These are phyloP conservation scores for Dasysyrphus albostriatus DNA, from an alignment of 2,888 invertebrate species.

Conservation along the genomic window DNA sequence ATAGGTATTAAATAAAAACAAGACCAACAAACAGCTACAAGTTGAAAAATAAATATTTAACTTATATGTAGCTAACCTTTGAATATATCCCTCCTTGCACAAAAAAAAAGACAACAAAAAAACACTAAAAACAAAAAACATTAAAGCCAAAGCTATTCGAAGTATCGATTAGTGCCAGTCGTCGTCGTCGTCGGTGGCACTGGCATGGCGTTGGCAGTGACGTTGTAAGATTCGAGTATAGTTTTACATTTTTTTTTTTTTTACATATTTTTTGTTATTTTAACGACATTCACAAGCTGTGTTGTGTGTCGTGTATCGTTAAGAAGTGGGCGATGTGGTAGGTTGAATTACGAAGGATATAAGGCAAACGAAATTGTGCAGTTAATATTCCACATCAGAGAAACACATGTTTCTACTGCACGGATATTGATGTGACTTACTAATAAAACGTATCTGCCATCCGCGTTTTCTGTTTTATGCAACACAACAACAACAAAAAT, in stretches of 20 bases:
- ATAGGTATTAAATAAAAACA: too few relatives aligned
- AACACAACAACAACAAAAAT: background rate
- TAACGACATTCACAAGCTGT: slow-evolving; percentile 44
- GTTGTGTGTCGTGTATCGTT: slow-evolving; percentile 9
- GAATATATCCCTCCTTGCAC: too few relatives aligned
- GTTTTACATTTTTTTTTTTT: background rate
- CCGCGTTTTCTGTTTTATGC: background rate
- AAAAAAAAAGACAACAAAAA: background rate
- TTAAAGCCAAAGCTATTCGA: slow-evolving; percentile 12
- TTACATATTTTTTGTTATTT: background rate
- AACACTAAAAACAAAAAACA: background rate
- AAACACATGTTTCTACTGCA: slow-evolving; percentile 24
- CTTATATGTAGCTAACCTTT: too few relatives aligned
- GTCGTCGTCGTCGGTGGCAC: background rate
- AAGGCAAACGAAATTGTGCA: slow-evolving; percentile 21
- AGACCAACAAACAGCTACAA: too few relatives aligned
- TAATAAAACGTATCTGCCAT: slow-evolving; percentile 21
- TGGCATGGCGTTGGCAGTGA: slow-evolving; percentile 2
- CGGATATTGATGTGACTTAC: slow-evolving; percentile 28
- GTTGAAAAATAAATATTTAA: too few relatives aligned
- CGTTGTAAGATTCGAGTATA: slow-evolving; percentile 17
- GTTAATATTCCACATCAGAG: slow-evolving; percentile 7
- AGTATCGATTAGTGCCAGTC: slow-evolving; percentile 30
- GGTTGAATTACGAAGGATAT: slow-evolving; percentile 28
- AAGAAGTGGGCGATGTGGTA: slow-evolving; percentile 27